Conservation (phyloP, 1,140 invertebrate genomes). For the Agrypnia vestita region DNA sequence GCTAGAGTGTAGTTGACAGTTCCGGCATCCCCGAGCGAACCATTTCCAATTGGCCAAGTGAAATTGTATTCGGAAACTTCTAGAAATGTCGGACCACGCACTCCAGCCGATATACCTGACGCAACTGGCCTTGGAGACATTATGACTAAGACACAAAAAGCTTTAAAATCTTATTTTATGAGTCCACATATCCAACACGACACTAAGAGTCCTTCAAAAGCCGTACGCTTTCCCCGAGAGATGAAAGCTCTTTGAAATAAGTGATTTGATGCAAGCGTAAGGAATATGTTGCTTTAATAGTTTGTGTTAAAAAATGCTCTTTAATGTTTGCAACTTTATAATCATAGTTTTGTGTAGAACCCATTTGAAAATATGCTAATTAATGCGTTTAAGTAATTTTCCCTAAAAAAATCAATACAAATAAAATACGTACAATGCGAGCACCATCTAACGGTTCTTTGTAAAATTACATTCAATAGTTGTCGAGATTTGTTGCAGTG, state of each 20-base stretch:
- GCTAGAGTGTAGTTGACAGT: constrained; percentile 69
- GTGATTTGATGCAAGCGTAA: neutral
- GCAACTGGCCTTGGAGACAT: constrained; percentile 44
- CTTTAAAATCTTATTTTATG: neutral
- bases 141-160: neutral
- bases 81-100: constrained; percentile 63
- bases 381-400: no score
- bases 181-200: neutral
- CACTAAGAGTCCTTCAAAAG: neutral
- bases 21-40: constrained; percentile 67
- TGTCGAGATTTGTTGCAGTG: no score
- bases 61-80: constrained; percentile 70
- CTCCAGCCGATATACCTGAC: constrained; percentile 32
- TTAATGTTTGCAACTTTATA: no score
- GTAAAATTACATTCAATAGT: no score
- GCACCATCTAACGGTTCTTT: no score
- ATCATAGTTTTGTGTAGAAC: no score
- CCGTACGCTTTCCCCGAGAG: constrained; percentile 19
- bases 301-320: no score
- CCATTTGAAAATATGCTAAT: no score
- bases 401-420: no score
- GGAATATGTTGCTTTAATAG: neutral
- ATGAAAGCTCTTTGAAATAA: constrained; percentile 18
- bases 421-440: no score
- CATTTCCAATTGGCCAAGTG: constrained; percentile 70